Base-by-base conservation (phyloP, 1,140 invertebrate species). In the Drosophila sp. region DNA sequence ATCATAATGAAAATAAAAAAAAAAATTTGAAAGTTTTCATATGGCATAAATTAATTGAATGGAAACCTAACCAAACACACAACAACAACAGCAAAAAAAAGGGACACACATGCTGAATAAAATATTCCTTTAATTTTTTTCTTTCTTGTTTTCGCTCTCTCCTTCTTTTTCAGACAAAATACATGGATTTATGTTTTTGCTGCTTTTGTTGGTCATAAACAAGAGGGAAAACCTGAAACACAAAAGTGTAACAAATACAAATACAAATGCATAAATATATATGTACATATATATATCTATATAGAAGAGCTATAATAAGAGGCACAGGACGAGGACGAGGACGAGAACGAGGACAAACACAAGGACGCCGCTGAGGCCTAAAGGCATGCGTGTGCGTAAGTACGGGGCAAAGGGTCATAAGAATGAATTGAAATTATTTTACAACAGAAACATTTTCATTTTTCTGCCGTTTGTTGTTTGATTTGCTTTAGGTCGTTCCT, bases 361-460 rank as follows among this genome's bases (percentile, higher is more conserved):
- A 66, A 70, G 44, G 44, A 47, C 44, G 17, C 17, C 17, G 23
- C 44, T 50, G 3, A 58, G 44, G 58, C 61, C 65, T 47, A 17
- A 63, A 69, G 80, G 71, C 82, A 87, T 86, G 79, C 72, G 57
- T 76, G 72, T 69, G 35, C 35, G 64, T 72, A 76, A 75, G 72
- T 40, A 50, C 30, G 47, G 23, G 63, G 23, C 44, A 35, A 40
- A 77, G 70, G 56, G 61, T 57, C 66, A 60, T 47, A 27, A 40
- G 57, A 82, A 82, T 70, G 82, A 86, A 86, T 86, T 83, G 76
- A 87, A 89, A 89, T 89, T 77, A 83, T 87, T 87, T 89, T 87
- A 87, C 83, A 89, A 79, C 32, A 58, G 56, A 35, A 58, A 58
- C 84, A 87, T 89, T 79, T 89, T 77, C 79, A 89, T 89, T 73